Conservation (phyloP, 1,140 invertebrate genomes). For the Sycophaga agraensis region DNA sequence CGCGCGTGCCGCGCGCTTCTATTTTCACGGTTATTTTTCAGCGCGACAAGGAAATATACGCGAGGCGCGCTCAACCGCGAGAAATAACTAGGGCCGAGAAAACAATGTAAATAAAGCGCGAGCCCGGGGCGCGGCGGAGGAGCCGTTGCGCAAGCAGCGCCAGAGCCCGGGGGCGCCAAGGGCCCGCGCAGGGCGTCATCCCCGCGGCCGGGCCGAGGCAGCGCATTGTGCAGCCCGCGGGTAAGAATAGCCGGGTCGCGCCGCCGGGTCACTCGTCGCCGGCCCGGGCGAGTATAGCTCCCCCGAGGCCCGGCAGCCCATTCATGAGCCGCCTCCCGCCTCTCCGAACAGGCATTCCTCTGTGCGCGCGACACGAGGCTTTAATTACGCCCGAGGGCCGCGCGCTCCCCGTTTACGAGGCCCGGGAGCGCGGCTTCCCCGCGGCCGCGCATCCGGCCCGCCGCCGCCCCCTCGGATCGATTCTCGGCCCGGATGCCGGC, state of each 20-base stretch:
- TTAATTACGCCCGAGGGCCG: conserved; percentile 32
- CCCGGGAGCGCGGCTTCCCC: not conserved
- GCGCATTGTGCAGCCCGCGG: too few species aligned
- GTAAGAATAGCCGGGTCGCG: conserved; percentile 22
- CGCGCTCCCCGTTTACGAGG: too few species aligned
- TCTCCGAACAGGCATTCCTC: conserved; percentile 36
- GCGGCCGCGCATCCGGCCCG: not conserved
- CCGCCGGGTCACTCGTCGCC: conserved; percentile 1
- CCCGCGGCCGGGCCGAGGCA: too few species aligned
- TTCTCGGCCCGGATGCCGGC: too few species aligned
- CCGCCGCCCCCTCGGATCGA: too few species aligned
- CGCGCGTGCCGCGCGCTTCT: not conserved
- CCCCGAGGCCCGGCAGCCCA: conserved; percentile 12
- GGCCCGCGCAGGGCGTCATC: too few species aligned
- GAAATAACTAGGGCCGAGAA: too few species aligned
- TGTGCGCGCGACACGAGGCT: conserved; percentile 30
- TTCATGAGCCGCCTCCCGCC: conserved; percentile 39
- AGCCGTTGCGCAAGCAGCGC: not conserved
- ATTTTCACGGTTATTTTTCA: too few species aligned
- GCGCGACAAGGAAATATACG: too few species aligned
- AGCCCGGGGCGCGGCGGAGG: not conserved
- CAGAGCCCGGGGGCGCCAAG: not conserved
- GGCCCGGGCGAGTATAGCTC: not conserved
- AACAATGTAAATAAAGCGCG: not conserved
- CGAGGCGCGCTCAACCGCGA: too few species aligned